A percentile compares a stretch with the other conserved stretches of the same genome.
These are phyloP conservation scores for Bombus soroeensis DNA, from an alignment of 1,140 invertebrate species.

Conservation along the genomic window DNA sequence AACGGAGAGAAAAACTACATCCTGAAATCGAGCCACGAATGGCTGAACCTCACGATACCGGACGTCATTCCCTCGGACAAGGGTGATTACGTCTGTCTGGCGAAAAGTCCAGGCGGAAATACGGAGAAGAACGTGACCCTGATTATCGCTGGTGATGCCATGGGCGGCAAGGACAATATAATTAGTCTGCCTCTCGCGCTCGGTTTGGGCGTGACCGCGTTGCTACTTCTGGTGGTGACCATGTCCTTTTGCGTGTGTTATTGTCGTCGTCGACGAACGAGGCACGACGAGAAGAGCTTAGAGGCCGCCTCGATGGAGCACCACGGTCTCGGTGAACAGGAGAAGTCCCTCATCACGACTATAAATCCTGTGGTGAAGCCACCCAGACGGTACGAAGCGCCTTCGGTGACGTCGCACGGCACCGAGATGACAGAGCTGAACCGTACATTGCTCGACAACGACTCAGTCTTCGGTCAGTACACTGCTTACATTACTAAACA, in stretches of 20 bases:
- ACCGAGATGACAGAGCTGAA: constrained; percentile 92
- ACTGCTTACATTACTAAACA: constrained; percentile 74
- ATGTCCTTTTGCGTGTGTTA: constrained; percentile 87
- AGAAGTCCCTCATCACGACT: constrained; percentile 90
- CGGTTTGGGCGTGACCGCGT: constrained; percentile 79
- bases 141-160: constrained; percentile 82
- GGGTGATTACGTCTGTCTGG: constrained; percentile 94
- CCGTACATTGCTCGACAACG: constrained; percentile 88
- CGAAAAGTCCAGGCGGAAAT: constrained; percentile 92
- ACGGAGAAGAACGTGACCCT: constrained; percentile 89
- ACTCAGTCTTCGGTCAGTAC: constrained; percentile 88
- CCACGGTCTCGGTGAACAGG: constrained; percentile 87
- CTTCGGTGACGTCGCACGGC: constrained; percentile 86
- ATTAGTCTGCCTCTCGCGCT: constrained; percentile 81
- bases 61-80: constrained; percentile 89
- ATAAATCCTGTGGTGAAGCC: constrained; percentile 92
- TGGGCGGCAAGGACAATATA: constrained; percentile 79
- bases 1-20: constrained; percentile 80
- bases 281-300: constrained; percentile 84
- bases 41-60: constrained; percentile 91
- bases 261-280: constrained; percentile 84
- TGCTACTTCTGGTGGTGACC: constrained; percentile 85
- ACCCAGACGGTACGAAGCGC: constrained; percentile 87
- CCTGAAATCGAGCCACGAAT: constrained; percentile 81
- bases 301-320: constrained; percentile 77